Percentiles rank a stretch among this genome's conserved stretches.
Conservation (phyloP, 37 sponge, comb jelly and placozoan species). For the Bolinopsis microptera region DNA sequence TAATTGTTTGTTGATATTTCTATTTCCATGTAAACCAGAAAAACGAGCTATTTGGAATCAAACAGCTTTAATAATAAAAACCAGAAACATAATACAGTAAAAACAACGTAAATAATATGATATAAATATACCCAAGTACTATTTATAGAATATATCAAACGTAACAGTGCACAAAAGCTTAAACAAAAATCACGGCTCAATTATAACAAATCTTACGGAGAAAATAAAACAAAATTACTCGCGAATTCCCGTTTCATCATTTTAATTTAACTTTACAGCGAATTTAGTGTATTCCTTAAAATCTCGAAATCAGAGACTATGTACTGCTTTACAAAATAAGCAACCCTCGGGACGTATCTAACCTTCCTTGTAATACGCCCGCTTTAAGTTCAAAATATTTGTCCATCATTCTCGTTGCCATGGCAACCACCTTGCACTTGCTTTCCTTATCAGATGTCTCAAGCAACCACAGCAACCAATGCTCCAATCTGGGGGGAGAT, state of each 20-base stretch:
- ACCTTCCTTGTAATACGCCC: background rate
- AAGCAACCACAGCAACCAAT: conserved; percentile 52
- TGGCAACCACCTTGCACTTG: background rate
- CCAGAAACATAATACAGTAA: background rate
- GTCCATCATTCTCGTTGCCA: background rate
- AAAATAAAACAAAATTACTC: background rate
- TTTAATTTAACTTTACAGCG: background rate
- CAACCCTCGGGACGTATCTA: background rate
- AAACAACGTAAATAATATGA: background rate
- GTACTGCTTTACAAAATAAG: conserved; percentile 40
- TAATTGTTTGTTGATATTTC: too few species aligned
- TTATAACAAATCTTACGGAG: background rate
- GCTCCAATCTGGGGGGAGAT: conserved; percentile 37
- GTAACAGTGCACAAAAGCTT: background rate
- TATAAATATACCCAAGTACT: background rate
- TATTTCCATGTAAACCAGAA: too few species aligned
- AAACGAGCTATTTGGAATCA: background rate
- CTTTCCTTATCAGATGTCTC: background rate
- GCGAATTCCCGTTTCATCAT: background rate
- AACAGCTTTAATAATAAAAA: background rate
- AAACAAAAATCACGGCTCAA: background rate
- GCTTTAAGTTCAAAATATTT: background rate
- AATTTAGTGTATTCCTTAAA: background rate
- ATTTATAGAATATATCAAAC: background rate
- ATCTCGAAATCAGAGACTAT: conserved; percentile 10